Conservation (phyloP, 2,113 vertebrate species). For the Myotis lucifugus region DNA sequence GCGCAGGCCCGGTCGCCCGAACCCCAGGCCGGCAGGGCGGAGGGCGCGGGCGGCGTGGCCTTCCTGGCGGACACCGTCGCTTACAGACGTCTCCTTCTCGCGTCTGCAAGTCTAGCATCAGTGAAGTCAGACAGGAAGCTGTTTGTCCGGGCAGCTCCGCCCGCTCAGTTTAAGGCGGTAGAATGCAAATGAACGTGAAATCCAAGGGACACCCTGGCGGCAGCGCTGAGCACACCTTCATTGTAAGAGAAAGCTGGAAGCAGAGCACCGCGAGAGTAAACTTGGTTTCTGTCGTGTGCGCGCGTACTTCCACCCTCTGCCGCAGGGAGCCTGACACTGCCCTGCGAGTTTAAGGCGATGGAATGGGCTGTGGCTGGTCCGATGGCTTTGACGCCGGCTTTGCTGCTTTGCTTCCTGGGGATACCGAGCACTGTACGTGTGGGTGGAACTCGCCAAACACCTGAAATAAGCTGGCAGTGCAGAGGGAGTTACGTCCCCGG, state of each 20-base stretch:
- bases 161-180: background rate
- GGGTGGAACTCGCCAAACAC: background rate
- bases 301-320: too few relatives aligned
- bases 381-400: too few relatives aligned
- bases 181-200: background rate
- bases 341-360: background rate
- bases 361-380: background rate
- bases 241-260: too few relatives aligned
- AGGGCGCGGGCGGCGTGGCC: background rate
- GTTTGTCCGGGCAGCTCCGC: too few relatives aligned
- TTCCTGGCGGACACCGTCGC: background rate
- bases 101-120: too few relatives aligned
- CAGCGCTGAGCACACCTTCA: accelerated
- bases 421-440: background rate
- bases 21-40: too few relatives aligned
- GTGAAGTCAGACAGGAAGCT: background rate
- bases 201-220: background rate
- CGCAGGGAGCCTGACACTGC: accelerated
- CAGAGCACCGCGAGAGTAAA: background rate
- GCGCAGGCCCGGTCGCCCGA: background rate
- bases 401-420: background rate
- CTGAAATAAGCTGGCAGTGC: background rate
- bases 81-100: too few relatives aligned
- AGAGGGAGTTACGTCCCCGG: too few relatives aligned
- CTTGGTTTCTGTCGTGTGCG: background rate